Conservation (phyloP, 2,888 invertebrate genomes). For the Melieria crassipennis region DNA sequence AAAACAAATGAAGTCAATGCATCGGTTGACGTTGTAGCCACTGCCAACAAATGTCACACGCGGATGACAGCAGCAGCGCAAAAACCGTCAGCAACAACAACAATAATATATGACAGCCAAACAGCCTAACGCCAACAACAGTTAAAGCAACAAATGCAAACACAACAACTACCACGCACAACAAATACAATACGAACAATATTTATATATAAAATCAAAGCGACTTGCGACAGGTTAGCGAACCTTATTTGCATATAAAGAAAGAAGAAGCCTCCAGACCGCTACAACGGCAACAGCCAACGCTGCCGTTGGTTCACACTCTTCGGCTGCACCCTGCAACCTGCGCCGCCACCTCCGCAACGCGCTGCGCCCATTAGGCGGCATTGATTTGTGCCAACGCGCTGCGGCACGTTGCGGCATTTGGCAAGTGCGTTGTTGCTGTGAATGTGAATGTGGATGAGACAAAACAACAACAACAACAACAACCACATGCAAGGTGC, state of each 20-base stretch:
- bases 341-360: too few species aligned
- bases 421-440: not conserved
- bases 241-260: slow-evolving; percentile 18
- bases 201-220: too few species aligned
- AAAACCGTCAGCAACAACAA: not conserved
- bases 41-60: not conserved
- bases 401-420: not conserved
- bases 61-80: not conserved
- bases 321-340: not conserved
- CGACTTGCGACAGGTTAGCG: slow-evolving; percentile 13
- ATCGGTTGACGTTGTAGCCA: too few species aligned
- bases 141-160: not conserved
- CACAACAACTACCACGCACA: not conserved
- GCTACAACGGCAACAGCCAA: too few species aligned
- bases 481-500: not conserved
- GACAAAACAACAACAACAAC: too few species aligned
- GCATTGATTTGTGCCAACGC: too few species aligned
- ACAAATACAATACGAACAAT: not conserved
- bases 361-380: too few species aligned
- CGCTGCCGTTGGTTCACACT: too few species aligned
- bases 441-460: not conserved
- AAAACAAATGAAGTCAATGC: too few species aligned
- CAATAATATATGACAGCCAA: not conserved
- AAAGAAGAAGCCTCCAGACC: not conserved
- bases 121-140: not conserved